Percentiles rank a stretch among this genome's conserved stretches.
phyloP scores from a whole-genome alignment of 2,888 invertebrate species.

The Lasioglossum zephyrum region DNA sequence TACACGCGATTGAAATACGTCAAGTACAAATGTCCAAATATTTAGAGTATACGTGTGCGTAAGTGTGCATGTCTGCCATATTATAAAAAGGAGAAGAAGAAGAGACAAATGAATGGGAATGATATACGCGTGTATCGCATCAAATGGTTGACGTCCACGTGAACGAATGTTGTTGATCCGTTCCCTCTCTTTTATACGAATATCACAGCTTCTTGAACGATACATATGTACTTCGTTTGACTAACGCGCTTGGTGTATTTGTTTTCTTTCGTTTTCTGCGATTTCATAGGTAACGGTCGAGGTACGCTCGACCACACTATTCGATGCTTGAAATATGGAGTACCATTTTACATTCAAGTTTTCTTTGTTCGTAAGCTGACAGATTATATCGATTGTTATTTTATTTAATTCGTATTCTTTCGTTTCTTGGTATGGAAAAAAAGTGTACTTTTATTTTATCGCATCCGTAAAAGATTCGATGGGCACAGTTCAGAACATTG shows the following conservation, averaged over 20 bases:
- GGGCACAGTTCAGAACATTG: background rate
- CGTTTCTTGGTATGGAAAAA: background rate
- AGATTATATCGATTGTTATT: constrained; percentile 9
- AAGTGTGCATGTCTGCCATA: constrained; percentile 60
- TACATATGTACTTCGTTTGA: background rate
- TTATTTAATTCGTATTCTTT: constrained; percentile 17
- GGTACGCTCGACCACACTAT: constrained; percentile 8
- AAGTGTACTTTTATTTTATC: background rate
- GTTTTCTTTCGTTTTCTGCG: constrained; percentile 15
- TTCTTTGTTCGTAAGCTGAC: background rate
- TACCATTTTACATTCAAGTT: background rate
- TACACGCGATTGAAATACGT: constrained; percentile 74
- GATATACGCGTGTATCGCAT: constrained; percentile 30
- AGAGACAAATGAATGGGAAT: constrained; percentile 1
- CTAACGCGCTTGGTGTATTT: constrained; percentile 24
- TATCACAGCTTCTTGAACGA: constrained; percentile 2
- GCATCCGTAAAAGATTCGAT: background rate
- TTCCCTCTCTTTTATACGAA: constrained; percentile 6
- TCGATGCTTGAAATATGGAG: constrained; percentile 23
- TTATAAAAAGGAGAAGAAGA: constrained; percentile 21
- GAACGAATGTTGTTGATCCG: constrained; percentile 36
- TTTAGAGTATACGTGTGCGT: constrained; percentile 59
- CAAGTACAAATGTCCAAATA: constrained; percentile 80
- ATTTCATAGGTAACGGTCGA: constrained; percentile 27
- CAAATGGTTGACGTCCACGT: constrained; percentile 10